Evolutionary conservation across 2,888 invertebrate genomes (phyloP).

Genomic region (Torymus aiolomorphi): DNA sequence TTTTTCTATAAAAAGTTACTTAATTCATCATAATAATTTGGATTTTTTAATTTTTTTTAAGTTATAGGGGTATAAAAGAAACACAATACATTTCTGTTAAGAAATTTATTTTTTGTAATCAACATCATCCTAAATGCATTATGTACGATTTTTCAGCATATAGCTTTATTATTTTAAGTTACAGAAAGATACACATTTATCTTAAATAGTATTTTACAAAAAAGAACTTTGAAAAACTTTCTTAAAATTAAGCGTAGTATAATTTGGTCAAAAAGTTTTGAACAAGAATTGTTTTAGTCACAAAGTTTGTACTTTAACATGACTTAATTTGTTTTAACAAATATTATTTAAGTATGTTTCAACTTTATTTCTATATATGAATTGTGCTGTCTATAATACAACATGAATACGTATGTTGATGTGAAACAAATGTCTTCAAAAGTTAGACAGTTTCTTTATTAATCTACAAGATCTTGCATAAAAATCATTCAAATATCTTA

Average conservation of each 20-base stretch:
- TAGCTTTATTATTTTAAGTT: conserved; percentile 41
- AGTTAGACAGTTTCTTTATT: conserved; percentile 8
- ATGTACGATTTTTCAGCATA: conserved; percentile 45
- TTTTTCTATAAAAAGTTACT: conserved; percentile 21
- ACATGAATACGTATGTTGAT: conserved; percentile 23
- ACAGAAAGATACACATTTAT: conserved; percentile 50
- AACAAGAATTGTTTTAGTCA: conserved; percentile 45
- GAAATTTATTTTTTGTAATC: conserved; percentile 47
- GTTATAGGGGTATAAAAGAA: not conserved
- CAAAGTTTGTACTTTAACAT: conserved; percentile 50
- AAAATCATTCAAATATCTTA: conserved; percentile 26
- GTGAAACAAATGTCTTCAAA: conserved; percentile 25
- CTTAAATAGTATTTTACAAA: conserved; percentile 54
- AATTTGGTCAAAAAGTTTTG: conserved; percentile 40
- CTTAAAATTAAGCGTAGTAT: conserved; percentile 32
- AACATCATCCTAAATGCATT: conserved; percentile 49
- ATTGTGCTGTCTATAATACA: conserved; percentile 37
- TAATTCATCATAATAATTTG: not conserved
- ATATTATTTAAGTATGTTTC: conserved; percentile 38
- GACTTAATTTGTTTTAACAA: conserved; percentile 45
- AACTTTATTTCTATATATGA: conserved; percentile 32
- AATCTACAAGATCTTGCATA: conserved; percentile 31
- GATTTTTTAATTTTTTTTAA: conserved; percentile 4
- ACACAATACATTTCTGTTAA: conserved; percentile 27
- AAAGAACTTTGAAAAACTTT: conserved; percentile 30